Conservation (phyloP, 2,888 invertebrate species). For the Abrostola tripartita region DNA sequence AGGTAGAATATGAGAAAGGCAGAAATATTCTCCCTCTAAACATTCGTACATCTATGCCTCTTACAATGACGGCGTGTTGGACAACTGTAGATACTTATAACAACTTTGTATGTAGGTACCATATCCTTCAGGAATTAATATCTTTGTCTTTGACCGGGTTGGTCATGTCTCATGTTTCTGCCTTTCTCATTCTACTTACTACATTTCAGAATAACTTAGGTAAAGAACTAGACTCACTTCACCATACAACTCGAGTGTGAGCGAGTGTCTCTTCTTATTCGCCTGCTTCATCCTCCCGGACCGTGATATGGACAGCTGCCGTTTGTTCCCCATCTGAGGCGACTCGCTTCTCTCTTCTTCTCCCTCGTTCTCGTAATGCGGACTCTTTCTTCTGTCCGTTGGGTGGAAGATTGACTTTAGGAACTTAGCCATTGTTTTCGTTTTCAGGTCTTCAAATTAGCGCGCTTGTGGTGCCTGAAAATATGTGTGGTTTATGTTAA, state of each 20-base stretch:
- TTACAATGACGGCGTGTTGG: too few species aligned
- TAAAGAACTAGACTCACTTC: constrained; percentile 64
- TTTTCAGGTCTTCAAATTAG: not conserved
- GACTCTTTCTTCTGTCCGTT: constrained; percentile 66
- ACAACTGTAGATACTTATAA: too few species aligned
- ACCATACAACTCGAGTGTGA: constrained; percentile 87
- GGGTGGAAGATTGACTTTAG: constrained; percentile 80
- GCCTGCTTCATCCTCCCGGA: constrained; percentile 89
- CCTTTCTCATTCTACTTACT: too few species aligned
- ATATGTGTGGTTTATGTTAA: not conserved
- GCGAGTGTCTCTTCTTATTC: constrained; percentile 85
- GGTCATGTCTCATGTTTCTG: too few species aligned
- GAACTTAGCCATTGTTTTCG: constrained; percentile 78
- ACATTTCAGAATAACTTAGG: too few species aligned
- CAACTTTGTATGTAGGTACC: too few species aligned
- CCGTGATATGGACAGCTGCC: constrained; percentile 88
- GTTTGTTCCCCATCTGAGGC: constrained; percentile 69
- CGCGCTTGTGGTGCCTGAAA: constrained; percentile 20
- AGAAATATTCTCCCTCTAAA: too few species aligned
- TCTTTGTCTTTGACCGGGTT: too few species aligned
- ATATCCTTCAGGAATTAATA: too few species aligned
- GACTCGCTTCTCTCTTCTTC: constrained; percentile 69
- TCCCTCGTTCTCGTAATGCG: constrained; percentile 59
- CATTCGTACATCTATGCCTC: too few species aligned
- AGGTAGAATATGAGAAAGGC: too few species aligned